Conservation (phyloP, 2,888 invertebrate genomes). For the Pilophorus perplexus region DNA sequence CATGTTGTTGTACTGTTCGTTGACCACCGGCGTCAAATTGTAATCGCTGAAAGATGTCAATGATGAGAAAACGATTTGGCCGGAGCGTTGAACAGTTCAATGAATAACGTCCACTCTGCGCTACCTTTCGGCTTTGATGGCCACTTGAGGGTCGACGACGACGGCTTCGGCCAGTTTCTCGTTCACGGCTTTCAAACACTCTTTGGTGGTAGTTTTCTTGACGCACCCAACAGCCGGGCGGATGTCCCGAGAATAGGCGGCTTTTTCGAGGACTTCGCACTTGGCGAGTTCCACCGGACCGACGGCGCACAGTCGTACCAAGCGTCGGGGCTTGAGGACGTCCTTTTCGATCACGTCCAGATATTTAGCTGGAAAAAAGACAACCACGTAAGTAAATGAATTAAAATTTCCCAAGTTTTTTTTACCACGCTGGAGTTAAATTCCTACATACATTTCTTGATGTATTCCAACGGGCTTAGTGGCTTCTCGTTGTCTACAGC, state of each 20-base stretch:
- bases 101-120: neutral
- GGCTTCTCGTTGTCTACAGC: constrained; percentile 61
- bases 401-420: neutral
- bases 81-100: too few relatives aligned
- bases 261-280: constrained; percentile 67
- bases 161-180: constrained; percentile 70
- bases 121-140: constrained; percentile 56
- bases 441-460: constrained; percentile 63
- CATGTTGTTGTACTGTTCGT: constrained; percentile 60
- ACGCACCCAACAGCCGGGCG: constrained; percentile 78
- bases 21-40: constrained; percentile 62
- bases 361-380: constrained; percentile 51
- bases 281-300: constrained; percentile 67
- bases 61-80: too few relatives aligned
- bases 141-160: constrained; percentile 59
- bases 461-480: constrained; percentile 60
- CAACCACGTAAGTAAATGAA: too few relatives aligned
- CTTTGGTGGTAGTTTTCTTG: constrained; percentile 61
- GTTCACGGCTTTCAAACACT: constrained; percentile 66
- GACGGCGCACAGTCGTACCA: constrained; percentile 63
- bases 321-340: constrained; percentile 50
- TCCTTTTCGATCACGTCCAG: constrained; percentile 52
- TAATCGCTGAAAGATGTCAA: constrained; percentile 56
- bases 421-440: neutral
- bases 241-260: constrained; percentile 74